Percentiles rank a stretch among this genome's conserved stretches.
phyloP scores from a whole-genome alignment of 2,113 vertebrate species.

The Cyanoderma ruficeps region DNA sequence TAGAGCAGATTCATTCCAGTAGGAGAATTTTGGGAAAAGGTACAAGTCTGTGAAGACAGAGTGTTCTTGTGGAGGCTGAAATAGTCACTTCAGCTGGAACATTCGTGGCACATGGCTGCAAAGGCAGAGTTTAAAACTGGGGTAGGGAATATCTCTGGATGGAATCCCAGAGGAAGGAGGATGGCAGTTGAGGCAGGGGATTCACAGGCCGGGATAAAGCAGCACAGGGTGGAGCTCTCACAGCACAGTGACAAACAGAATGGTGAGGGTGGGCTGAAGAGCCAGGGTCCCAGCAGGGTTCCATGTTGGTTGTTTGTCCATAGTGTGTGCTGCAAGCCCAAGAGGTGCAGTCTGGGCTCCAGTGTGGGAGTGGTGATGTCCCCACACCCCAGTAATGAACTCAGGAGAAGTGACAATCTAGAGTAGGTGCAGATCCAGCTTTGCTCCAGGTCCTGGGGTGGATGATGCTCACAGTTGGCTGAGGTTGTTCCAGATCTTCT shows the following conservation, averaged over 20 bases:
- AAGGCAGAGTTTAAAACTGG: neutral
- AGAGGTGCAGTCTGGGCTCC: neutral
- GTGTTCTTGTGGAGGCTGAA: neutral
- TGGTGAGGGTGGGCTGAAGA: neutral
- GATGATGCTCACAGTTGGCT: neutral
- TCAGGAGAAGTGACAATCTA: neutral
- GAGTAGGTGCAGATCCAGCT: neutral
- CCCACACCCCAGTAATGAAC: accelerated
- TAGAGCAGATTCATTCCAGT: neutral
- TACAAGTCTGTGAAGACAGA: conserved; percentile 19
- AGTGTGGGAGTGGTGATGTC: neutral
- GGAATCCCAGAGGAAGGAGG: neutral
- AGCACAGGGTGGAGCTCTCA: neutral
- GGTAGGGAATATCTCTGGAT: neutral
- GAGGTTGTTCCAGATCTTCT: neutral
- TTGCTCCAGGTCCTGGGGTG: neutral
- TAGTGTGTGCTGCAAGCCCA: neutral
- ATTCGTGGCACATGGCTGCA: neutral
- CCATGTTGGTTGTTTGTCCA: neutral
- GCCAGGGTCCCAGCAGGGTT: neutral
- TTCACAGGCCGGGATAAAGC: accelerated
- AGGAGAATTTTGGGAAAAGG: conserved; percentile 35
- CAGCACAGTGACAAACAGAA: neutral
- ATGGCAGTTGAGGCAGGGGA: neutral
- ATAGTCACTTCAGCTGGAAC: neutral